Evolutionary conservation across 2,797 vertebrate species (phyloP), one percentile per base, ranked within the genome.

Genomic region (Mycteria americana): DNA sequence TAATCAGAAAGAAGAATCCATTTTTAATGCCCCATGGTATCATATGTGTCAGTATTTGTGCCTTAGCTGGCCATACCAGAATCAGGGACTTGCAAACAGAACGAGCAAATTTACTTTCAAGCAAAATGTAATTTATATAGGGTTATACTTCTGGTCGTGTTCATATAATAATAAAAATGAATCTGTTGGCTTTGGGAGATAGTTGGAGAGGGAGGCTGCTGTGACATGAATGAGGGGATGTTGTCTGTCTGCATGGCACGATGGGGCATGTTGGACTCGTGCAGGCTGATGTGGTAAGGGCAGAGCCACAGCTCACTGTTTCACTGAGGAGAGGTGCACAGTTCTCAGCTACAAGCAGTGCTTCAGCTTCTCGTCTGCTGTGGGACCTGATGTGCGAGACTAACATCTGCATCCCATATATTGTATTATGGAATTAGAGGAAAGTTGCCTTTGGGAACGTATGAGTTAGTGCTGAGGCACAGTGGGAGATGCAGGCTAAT

Each of bases 161-260:
- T 79, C 8, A 10, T 25, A 6, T 27, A 63, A 46, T 81, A 57
- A 48, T 13, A 56, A 35, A 73, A 78, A 19, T 41, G 0, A 30
- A 15, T 54, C 9, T 64, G n/a, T 17, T 64, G 50, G 21, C 53
- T 79, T 59, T 72, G 28, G 35, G 21, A 89, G 37, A 41, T 48
- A 37, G 16, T 15, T 56, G 64, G 27, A 75, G 54, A 12, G 2
- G 3, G n/a, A 68, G 28, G 15, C 25, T 86, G 39, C 35, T 0
- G 0, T 62, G 62, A 31, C 15, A 5, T 7, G 14, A 48, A 18
- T 13, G 56, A 68, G 23, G 46, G 37, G 57, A 68, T 3, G 2
- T 19, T 39, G 24, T 13, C 27, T 30, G n/a, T 63, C 17, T 31
- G 7, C 25, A 4, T 15, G 1, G 1, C 2, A 0, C 10, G 67